Evolutionary conservation across 2,888 invertebrate species (phyloP).

Genomic region (Xanthorhoe designata): DNA sequence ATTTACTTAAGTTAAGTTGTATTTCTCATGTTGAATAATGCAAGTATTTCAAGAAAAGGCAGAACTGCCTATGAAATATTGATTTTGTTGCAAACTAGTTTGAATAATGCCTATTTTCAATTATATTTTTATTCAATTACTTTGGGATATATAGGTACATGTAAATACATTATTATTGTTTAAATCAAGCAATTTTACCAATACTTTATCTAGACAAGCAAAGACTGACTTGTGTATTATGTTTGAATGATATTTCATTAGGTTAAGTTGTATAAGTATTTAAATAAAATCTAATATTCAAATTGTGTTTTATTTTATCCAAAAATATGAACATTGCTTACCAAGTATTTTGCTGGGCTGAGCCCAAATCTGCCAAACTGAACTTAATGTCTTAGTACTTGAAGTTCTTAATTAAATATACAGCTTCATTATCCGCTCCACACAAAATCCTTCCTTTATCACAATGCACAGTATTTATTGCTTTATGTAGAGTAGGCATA

Average conservation of each 20-base stretch:
- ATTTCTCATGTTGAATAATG: not conserved
- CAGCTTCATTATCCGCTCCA: constrained; percentile 95
- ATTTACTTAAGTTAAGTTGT: not conserved
- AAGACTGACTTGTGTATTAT: constrained; percentile 84
- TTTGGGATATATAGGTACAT: constrained; percentile 43
- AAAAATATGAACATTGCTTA: constrained; percentile 13
- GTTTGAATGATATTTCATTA: constrained; percentile 70
- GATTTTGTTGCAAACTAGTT: not conserved
- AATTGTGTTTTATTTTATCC: constrained; percentile 35
- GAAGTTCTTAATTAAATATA: constrained; percentile 91
- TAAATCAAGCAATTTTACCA: constrained; percentile 71
- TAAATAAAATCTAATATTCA: constrained; percentile 43
- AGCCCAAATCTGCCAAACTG: constrained; percentile 1
- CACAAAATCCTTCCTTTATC: constrained; percentile 91
- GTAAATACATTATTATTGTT: constrained; percentile 42
- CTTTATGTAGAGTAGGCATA: constrained; percentile 90
- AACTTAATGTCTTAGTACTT: constrained; percentile 60
- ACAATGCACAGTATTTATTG: constrained; percentile 93
- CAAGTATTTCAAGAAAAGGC: not conserved
- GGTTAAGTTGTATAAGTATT: constrained; percentile 55
- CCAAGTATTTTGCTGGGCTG: constrained; percentile 1
- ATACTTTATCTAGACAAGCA: constrained; percentile 81
- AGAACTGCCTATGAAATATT: not conserved
- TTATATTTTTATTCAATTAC: constrained; percentile 49
- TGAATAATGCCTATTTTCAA: constrained; percentile 46